Conservation (phyloP, 1,140 invertebrate species). For the Xylocopa sonorina region DNA sequence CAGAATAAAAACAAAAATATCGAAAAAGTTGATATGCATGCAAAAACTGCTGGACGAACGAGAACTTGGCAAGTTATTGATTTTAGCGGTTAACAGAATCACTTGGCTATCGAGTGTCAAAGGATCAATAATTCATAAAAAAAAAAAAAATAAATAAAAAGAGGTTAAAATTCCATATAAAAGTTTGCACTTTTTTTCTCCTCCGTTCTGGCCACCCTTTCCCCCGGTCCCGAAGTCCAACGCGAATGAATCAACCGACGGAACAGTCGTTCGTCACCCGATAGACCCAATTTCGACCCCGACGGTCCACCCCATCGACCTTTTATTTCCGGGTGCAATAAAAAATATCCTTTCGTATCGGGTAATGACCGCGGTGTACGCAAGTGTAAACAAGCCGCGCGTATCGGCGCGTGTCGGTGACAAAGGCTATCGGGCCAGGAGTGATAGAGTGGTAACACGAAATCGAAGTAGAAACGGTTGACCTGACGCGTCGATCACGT, state of each 20-base stretch:
- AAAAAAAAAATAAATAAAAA: too few species aligned
- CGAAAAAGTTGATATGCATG: too few species aligned
- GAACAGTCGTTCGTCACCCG: not conserved
- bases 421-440: slow-evolving; percentile 23
- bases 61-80: too few species aligned
- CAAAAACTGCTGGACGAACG: too few species aligned
- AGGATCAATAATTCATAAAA: too few species aligned
- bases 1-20: too few species aligned
- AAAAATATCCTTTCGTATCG: not conserved
- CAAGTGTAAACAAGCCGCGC: slow-evolving; percentile 6
- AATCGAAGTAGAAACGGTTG: slow-evolving; percentile 57
- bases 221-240: not conserved
- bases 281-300: not conserved
- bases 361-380: not conserved
- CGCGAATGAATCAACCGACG: not conserved
- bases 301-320: not conserved
- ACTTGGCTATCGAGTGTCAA: too few species aligned
- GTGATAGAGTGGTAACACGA: slow-evolving; percentile 40
- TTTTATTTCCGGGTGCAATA: not conserved
- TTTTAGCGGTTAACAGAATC: too few species aligned
- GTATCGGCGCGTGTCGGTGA: not conserved
- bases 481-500: slow-evolving; percentile 56
- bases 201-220: too few species aligned
- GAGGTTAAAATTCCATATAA: too few species aligned
- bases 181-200: too few species aligned